Evolutionary conservation across 2,797 vertebrate genomes (phyloP), one percentile per base, ranked within the genome.

Genomic region (Emys orbicularis): DNA sequence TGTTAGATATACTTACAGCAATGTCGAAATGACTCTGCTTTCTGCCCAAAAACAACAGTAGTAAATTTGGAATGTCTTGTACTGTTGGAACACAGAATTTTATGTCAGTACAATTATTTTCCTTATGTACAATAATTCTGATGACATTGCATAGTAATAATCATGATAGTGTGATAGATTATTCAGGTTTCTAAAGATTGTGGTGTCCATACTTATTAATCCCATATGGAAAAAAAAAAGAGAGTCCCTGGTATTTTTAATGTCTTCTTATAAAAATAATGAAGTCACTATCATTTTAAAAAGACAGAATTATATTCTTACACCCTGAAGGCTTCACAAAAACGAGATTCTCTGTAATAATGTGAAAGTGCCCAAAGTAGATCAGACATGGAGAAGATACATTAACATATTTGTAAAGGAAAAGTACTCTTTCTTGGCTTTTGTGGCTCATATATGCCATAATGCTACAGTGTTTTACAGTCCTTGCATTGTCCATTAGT

Each of bases 241-340:
- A 98, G 97, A 98, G 97, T 98, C 97, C 98, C 97, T 98, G 96
- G 92, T 97, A 93, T 97, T 97, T 98, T 98, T 74, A 98, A 96
- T 98, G 95, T 97, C 91, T 98, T 98, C 98, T 98, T 98, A 95
- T 98, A 98, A 98, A 98, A 98, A 98, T 96, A 98, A 98, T 98
- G 95, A 98, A 98, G 97, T 98, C 86, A 94, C 81, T 98, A 96
- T 98, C 86, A 97, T 98, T 94, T 98, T 98, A 95, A 95, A 95
- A 94, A 97, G 94, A 77, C 65, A 50, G 74, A 97, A 82, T 95
- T 87, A 80, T 96, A 95, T 97, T 98, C 97, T 98, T 98, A 94
- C 89, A 97, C 96, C 97, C 96, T 84, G 97, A 96, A 98, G 98
- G 97, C 97, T 98, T 94, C 95, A 92, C 85, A 87, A 95, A 97